Conservation (phyloP, 2,113 vertebrate genomes). For the Probosciger aterrimus region DNA sequence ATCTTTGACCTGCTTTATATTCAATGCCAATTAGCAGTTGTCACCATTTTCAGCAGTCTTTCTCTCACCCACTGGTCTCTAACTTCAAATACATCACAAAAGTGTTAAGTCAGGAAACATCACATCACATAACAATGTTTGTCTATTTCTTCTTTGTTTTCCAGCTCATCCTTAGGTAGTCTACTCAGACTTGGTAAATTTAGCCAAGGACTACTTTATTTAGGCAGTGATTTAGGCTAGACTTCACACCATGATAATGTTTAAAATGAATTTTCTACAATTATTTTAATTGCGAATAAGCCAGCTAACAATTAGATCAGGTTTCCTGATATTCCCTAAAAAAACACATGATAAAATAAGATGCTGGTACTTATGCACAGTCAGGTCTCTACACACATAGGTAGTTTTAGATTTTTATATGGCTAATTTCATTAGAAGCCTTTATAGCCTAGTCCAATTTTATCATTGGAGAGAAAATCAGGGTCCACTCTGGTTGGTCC, state of each 20-base stretch:
- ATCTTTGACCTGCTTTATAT: not conserved
- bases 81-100: not conserved
- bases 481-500: not conserved
- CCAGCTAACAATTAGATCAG: not conserved
- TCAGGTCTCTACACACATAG: not conserved
- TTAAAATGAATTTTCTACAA: not conserved
- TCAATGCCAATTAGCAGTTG: not conserved
- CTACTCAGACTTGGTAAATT: not conserved
- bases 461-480: not conserved
- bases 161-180: not conserved
- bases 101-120: not conserved
- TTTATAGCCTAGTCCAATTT: not conserved
- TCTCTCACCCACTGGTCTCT: not conserved
- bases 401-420: not conserved
- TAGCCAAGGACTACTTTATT: not conserved
- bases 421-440: not conserved
- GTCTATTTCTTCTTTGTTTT: not conserved
- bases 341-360: not conserved
- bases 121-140: not conserved
- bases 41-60: not conserved
- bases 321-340: not conserved
- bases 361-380: not conserved
- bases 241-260: not conserved
- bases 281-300: not conserved
- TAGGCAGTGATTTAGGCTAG: not conserved